Percentiles rank a stretch among this genome's conserved stretches.
phyloP scores from a whole-genome alignment of 2,113 vertebrate species.

The Peromyscus polionotus region DNA sequence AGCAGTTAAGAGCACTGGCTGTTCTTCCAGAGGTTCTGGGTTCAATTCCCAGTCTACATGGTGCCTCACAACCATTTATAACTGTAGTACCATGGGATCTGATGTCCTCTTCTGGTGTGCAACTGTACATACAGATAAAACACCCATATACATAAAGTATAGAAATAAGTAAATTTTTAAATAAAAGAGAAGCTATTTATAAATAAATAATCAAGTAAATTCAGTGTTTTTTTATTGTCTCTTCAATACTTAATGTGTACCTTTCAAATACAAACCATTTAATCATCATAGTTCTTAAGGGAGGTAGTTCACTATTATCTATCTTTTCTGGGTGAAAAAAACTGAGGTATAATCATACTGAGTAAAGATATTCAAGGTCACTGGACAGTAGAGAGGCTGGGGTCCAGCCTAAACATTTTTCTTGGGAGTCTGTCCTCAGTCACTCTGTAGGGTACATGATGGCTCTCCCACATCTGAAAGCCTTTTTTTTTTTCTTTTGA shows the following conservation, averaged over 20 bases:
- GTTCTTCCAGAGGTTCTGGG: not conserved
- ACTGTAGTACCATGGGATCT: not conserved
- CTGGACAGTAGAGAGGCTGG: not conserved
- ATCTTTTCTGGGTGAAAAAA: constrained; percentile 21
- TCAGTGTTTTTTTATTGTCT: not conserved
- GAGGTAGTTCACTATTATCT: not conserved
- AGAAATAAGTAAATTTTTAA: not conserved
- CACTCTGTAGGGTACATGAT: not conserved
- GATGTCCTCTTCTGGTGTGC: not conserved
- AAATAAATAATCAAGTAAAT: not conserved
- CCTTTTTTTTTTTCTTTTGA: not conserved
- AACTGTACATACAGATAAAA: not conserved
- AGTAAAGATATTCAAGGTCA: not conserved
- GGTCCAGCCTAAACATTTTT: not conserved
- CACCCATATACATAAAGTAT: not conserved
- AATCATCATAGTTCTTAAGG: not conserved
- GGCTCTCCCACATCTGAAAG: not conserved
- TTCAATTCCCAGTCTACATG: not conserved
- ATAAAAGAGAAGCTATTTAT: not conserved
- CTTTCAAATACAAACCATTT: not conserved
- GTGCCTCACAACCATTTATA: not conserved
- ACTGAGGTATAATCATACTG: not conserved
- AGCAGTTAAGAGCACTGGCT: not conserved
- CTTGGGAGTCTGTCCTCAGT: not conserved
- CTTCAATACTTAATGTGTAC: constrained; percentile 14